Base-by-base conservation (phyloP, 2,888 invertebrate species). In the Copidosoma aretas region DNA sequence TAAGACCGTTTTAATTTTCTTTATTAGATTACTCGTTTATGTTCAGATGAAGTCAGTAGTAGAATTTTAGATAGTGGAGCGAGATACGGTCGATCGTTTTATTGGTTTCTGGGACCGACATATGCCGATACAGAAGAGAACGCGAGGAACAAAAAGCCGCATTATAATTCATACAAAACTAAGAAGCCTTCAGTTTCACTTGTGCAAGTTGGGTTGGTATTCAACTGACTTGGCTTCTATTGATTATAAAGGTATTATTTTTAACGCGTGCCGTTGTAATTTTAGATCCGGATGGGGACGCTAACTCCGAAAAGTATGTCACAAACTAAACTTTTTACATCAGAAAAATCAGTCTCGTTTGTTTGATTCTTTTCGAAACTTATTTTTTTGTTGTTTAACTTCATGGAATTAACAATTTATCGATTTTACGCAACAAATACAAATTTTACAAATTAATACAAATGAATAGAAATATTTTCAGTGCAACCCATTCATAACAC, bases 231-330 rank as follows among this genome's bases (percentile, higher is more conserved):
- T 46, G 0, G 10, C 17, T 46, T n/a, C n/a, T 46, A 17, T 43
- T 46, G 22, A 17, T 22, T 2, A 22, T 15, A 21, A 4, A 43
- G 15, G 53, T 32, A 46, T 43, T 46, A 15, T 56, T 10, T 21
- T 24, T 62, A 46, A 59, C 39, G 14, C 5, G 53, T 60, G 12
- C 4, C 32, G 46, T 59, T 49, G 19, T 57, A 15, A 41, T 59
- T 73, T 15, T 71, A 78, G 78, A 0, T 75, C 75, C 15, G 79
- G 78, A 14, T 79, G 78, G 79, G 78, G 78, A 24, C 76, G 77
- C n/a, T 77, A 24, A 17, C 17, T 21, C 12, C 10, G n/a, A n/a
- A n/a, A n/a, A n/a, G n/a, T n/a, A n/a, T n/a, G n/a, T n/a, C n/a
- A n/a, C n/a, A n/a, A n/a, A n/a, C n/a, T n/a, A n/a, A n/a, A n/a